These are phyloP conservation scores for Arenaria interpres DNA, from an alignment of 2,113 vertebrate species.

Conservation along the genomic window DNA sequence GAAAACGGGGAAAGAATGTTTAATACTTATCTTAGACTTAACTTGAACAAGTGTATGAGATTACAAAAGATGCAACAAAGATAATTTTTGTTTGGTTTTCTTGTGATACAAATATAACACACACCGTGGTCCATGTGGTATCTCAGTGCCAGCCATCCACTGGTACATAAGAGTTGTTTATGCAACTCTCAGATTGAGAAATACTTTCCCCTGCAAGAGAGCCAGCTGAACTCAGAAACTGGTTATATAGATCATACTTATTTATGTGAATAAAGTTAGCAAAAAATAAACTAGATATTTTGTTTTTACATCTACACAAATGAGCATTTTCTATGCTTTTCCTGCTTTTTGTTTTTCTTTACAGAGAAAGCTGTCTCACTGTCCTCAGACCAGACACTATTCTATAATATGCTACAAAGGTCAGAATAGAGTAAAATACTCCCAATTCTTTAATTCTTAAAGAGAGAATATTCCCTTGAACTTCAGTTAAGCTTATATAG, in stretches of 20 bases:
- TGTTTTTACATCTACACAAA: neutral
- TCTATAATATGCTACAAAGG: neutral
- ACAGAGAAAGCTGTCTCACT: neutral
- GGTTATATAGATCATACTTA: neutral
- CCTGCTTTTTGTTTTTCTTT: neutral
- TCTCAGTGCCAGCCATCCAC: neutral
- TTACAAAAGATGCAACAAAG: neutral
- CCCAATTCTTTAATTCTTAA: neutral
- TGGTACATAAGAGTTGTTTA: neutral
- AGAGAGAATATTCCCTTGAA: neutral
- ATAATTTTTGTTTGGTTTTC: neutral
- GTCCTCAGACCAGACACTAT: neutral
- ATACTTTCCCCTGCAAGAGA: neutral
- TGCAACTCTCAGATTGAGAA: neutral
- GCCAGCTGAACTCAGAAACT: neutral
- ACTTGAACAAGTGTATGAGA: neutral
- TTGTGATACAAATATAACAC: neutral
- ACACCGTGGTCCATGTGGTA: neutral
- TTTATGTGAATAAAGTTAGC: neutral
- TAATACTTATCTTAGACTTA: neutral
- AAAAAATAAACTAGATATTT: neutral
- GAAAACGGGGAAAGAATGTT: neutral
- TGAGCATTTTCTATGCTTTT: neutral
- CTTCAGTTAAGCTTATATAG: neutral
- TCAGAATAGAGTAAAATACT: neutral